Evolutionary conservation across 1,140 invertebrate species (phyloP).

Genomic region (Lerema accius): DNA sequence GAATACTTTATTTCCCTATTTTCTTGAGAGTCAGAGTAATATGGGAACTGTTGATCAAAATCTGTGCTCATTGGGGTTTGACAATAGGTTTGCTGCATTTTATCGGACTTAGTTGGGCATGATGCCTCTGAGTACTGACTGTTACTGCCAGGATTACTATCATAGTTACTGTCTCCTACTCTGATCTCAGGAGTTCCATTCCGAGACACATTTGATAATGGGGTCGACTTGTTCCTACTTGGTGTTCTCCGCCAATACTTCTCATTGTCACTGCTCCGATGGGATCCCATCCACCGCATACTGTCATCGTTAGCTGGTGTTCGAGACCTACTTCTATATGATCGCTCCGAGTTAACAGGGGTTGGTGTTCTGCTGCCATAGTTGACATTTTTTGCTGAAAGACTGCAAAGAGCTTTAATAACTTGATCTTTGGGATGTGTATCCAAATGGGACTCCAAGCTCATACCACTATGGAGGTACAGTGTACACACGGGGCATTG

Average conservation of each 20-base stretch:
- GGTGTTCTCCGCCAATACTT: constrained; percentile 67
- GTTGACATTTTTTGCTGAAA: constrained; percentile 59
- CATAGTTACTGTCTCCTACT: constrained; percentile 64
- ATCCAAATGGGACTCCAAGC: constrained; percentile 89
- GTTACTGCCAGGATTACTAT: constrained; percentile 50
- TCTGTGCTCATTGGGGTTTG: constrained; percentile 45
- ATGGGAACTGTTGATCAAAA: constrained; percentile 64
- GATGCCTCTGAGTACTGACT: constrained; percentile 51
- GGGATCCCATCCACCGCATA: constrained; percentile 53
- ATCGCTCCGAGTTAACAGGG: constrained; percentile 68
- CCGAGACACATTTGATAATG: constrained; percentile 54
- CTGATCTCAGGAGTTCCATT: constrained; percentile 66
- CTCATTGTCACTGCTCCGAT: constrained; percentile 62
- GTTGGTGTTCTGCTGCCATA: constrained; percentile 71
- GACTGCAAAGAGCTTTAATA: constrained; percentile 87
- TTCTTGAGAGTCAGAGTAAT: constrained; percentile 61
- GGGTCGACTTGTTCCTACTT: constrained; percentile 57
- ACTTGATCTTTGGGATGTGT: constrained; percentile 94
- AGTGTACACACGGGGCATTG: constrained; percentile 92
- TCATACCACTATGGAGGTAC: constrained; percentile 91
- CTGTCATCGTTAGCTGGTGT: constrained; percentile 70
- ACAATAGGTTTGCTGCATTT: constrained; percentile 57
- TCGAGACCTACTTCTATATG: constrained; percentile 73
- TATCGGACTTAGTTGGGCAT: constrained; percentile 63
- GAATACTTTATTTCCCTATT: constrained; percentile 76